These are phyloP conservation scores for Cavia porcellus DNA, from an alignment of 2,113 vertebrate genomes.

Conservation along the genomic window DNA sequence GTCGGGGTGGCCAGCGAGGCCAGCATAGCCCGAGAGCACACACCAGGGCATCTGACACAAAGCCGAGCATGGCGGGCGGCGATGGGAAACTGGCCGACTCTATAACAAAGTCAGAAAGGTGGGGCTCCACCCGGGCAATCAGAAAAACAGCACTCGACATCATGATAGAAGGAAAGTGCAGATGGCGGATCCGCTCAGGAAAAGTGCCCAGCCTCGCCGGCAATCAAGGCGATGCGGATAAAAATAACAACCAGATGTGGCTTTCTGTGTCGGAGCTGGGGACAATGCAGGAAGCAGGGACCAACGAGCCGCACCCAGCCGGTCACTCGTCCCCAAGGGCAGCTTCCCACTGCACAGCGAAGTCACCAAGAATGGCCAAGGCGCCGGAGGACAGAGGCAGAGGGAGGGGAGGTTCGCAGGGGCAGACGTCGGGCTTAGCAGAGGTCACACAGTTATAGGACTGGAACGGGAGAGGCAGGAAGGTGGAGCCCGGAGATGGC, in stretches of 20 bases:
- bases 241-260: background rate
- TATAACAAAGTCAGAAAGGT: background rate
- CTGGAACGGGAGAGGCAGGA: rapidly evolving
- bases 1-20: background rate
- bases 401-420: background rate
- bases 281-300: background rate
- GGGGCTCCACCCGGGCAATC: too few species aligned
- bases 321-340: background rate
- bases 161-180: background rate
- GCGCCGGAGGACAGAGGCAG: background rate
- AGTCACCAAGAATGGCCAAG: background rate
- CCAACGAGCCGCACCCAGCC: background rate
- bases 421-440: rapidly evolving
- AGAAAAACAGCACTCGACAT: rapidly evolving
- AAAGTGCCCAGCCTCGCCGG: background rate
- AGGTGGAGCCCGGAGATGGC: background rate
- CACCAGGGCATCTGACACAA: rapidly evolving
- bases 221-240: background rate
- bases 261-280: background rate
- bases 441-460: background rate
- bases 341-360: too few species aligned
- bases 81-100: background rate
- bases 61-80: background rate
- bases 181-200: background rate
- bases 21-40: background rate